These are phyloP conservation scores for Atethmia centrago DNA, from an alignment of 2,888 invertebrate genomes.

Conservation along the genomic window DNA sequence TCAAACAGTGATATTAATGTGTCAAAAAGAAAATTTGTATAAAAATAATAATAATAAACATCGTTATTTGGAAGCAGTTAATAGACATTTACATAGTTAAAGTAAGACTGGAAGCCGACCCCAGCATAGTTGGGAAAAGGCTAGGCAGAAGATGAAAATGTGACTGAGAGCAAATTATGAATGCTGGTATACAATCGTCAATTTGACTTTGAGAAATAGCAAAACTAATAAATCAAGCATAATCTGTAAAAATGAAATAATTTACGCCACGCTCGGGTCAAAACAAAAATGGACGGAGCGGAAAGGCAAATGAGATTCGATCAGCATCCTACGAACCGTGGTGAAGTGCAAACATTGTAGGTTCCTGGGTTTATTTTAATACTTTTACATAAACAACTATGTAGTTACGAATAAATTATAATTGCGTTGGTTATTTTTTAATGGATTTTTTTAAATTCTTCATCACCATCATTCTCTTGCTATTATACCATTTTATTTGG, in stretches of 20 bases:
- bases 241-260: conserved; percentile 11
- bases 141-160: too few species aligned
- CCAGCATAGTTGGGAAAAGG: too few species aligned
- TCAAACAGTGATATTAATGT: too few species aligned
- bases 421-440: neutral
- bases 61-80: too few species aligned
- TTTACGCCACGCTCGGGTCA: neutral
- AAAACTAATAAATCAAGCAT: conserved; percentile 25
- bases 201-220: neutral
- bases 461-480: too few species aligned
- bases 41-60: too few species aligned
- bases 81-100: too few species aligned
- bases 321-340: conserved; percentile 18
- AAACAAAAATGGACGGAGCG: conserved; percentile 47
- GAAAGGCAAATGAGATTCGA: conserved; percentile 36
- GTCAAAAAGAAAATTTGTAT: too few species aligned
- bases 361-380: conserved; percentile 37
- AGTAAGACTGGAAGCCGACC: too few species aligned
- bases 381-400: neutral
- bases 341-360: conserved; percentile 20
- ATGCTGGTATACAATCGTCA: neutral
- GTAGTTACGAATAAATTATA: conserved; percentile 6
- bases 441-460: neutral
- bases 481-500: too few species aligned
- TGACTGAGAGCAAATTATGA: neutral